Conservation (phyloP, 1,140 invertebrate genomes). For the Orchestia grillus region DNA sequence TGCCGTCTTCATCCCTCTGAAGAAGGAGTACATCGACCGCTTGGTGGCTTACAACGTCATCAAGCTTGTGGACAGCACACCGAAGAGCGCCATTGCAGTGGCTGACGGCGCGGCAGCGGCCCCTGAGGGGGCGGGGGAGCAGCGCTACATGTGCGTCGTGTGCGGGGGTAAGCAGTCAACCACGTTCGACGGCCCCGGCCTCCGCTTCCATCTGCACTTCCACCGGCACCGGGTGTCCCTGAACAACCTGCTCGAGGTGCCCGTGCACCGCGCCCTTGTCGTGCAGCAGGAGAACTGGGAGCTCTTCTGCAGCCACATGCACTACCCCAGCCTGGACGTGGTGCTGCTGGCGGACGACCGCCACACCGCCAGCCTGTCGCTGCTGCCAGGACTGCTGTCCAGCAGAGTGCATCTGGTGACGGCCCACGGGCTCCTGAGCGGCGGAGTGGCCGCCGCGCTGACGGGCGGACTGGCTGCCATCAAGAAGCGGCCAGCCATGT, state of each 20-base stretch:
- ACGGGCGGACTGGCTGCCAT: neutral
- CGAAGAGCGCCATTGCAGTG: neutral
- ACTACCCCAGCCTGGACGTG: neutral
- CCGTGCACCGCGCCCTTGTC: neutral
- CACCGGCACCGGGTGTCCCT: neutral
- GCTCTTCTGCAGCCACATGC: neutral
- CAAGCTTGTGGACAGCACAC: neutral
- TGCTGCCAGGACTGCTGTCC: neutral
- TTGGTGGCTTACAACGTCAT: neutral
- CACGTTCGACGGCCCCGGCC: neutral
- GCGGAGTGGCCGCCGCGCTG: neutral
- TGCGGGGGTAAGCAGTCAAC: neutral
- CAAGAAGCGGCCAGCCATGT: neutral
- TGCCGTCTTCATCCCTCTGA: neutral
- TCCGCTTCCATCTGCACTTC: slow-evolving; percentile 27
- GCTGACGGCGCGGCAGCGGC: neutral
- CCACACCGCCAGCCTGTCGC: neutral
- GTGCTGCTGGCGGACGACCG: neutral
- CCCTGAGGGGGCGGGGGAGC: neutral
- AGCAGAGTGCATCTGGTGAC: slow-evolving; percentile 38
- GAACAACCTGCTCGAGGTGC: neutral
- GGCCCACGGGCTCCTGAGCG: neutral
- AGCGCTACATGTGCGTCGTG: neutral
- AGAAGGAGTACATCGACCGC: neutral
- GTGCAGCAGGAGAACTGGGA: neutral